Base-by-base conservation (phyloP, 2,888 invertebrate genomes). In the Agrypnus murinus region DNA sequence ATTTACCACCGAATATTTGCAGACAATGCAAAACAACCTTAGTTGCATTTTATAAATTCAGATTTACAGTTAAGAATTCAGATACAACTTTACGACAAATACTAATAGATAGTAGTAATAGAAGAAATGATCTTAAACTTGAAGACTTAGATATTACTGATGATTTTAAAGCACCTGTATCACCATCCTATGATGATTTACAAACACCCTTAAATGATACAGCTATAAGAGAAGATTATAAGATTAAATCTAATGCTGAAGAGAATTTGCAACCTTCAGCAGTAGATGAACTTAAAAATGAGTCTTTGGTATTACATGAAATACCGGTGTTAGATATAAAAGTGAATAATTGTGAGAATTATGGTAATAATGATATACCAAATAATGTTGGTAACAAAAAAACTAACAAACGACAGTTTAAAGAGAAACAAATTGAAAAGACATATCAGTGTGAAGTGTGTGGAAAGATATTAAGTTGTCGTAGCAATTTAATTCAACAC, bases 391-490 rank as follows among this genome's bases (percentile, higher is more conserved):
- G 3, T n/a, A 59, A n/a, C 15, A 53, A 25, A 40, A 36, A 53
- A 40, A 5, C n/a, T 8, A 53, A 25, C 10, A 46, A 9, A 48
- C 6, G 40, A 36, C 46, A 34, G 57, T 31, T 43, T 36, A 40
- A 57, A 32, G 25, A 65, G 32, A 19, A 45, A 57, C 17, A 43
- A 57, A 34, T 4, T 15, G 36, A 32, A 15, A 58, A 58, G 5
- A 40, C 40, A 6, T 74, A 74, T 38, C 77, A 80, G 45, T 82
- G 82, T 60, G 79, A 81, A 65, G 66, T 77, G 9, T 82, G 82
- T 64, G 79, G 79, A 5, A 77, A 78, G 65, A 73, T 79, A 50
- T 65, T 81, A 15, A 77, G 77, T 32, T 74, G 77, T 32, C 76
- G 75, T n/a, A 77, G 79, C 10, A 80, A 79, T 70, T 71, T 82